These are phyloP conservation scores for Eurypyga helias DNA, from an alignment of 2,113 vertebrate species.

Conservation along the genomic window DNA sequence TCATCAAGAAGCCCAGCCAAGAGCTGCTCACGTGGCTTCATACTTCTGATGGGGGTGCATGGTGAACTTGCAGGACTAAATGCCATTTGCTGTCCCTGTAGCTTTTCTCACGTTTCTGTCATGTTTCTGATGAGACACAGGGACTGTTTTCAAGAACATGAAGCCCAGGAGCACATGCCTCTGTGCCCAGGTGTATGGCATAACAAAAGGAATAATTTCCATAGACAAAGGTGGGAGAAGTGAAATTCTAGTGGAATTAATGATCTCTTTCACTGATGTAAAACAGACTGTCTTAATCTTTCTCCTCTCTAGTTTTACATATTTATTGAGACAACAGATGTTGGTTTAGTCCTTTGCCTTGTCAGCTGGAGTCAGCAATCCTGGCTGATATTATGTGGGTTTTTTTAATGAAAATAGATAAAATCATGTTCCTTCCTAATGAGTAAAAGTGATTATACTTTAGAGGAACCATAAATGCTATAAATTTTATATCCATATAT, in stretches of 20 bases:
- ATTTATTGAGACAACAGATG: background rate
- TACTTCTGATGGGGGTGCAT: background rate
- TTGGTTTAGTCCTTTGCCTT: background rate
- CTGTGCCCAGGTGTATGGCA: rapidly evolving
- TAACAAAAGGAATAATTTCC: background rate
- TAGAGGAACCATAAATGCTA: background rate
- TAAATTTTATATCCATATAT: background rate
- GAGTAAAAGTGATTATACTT: background rate
- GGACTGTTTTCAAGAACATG: background rate
- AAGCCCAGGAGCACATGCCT: background rate
- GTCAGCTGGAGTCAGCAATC: background rate
- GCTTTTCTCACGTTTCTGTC: background rate
- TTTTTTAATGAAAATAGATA: background rate
- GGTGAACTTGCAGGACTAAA: background rate
- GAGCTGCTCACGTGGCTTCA: background rate
- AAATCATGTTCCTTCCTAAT: background rate
- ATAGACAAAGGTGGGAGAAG: background rate
- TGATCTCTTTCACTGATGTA: background rate
- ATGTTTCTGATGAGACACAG: background rate
- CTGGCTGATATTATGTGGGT: background rate
- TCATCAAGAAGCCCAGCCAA: background rate
- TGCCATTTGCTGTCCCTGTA: background rate
- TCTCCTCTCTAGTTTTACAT: background rate
- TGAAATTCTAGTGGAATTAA: background rate
- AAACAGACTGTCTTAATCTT: background rate